Evolutionary conservation across 1,140 invertebrate genomes (phyloP), one percentile per base, ranked within the genome.

Genomic region (Bombus soroeensis): DNA sequence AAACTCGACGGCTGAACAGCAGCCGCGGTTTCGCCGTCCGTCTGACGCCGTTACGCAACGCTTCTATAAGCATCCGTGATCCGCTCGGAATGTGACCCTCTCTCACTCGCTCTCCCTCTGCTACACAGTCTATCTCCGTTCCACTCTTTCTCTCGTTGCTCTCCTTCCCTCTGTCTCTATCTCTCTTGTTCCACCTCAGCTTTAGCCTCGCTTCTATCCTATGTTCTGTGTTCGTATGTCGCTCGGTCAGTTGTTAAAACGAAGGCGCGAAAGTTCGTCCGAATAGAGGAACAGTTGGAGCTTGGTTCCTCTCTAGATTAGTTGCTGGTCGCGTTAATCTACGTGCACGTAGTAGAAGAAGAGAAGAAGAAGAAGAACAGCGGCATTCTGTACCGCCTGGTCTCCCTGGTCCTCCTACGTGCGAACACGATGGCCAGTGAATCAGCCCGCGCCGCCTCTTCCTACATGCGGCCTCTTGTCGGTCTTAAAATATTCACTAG

Each of bases 51-150:
- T 95, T 95, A 95, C 94, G 94, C 92, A 95, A 95, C 92, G 93
- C 91, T 95, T 95, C 94, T 95, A 95, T 95, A 94, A 95, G 93
- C 94, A 95, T 95, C 94, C 94, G 93, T 94, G 94, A 95, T 95
- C 94, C 92, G 94, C 93, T 94, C 91, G 93, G 94, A 95, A 95
- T 95, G 94, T 93, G 88, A 87, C 88, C 86, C 92, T 87, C 81
- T 89, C 76, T 87, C 84, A 62, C 85, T 88, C 79, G 76, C 70
- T 72, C 83, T 81, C 59, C 66, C 73, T 87, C 85, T 68, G 59
- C 32, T 53, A n/a, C 74, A 75, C 74, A 10, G 88, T 89, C 91
- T 72, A 73, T 73, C 79, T 79, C 39, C 18, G 13, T 62, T 39
- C 25, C 74, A 32, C 68, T 72, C 57, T 74, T 28, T 53, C 34